Evolutionary conservation across 2,113 vertebrate genomes (phyloP).

Genomic region (Microtus pennsylvanicus): DNA sequence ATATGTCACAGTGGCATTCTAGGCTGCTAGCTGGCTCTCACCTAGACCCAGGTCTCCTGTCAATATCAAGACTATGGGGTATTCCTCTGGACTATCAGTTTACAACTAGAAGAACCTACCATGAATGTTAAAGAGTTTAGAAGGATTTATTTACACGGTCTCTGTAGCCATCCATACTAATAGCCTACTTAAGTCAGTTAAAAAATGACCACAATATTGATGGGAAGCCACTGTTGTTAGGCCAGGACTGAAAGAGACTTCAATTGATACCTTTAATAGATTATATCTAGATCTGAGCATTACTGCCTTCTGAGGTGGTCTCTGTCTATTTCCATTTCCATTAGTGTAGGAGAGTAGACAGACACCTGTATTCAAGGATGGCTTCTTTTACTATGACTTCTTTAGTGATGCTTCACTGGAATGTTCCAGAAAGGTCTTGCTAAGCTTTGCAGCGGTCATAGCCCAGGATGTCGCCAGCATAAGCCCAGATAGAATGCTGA

Average conservation of each 20-base stretch:
- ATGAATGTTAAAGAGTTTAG: background rate
- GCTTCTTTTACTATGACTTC: background rate
- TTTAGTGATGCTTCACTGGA: background rate
- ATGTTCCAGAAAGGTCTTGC: background rate
- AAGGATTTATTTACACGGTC: background rate
- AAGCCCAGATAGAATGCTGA: background rate
- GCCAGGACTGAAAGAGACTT: background rate
- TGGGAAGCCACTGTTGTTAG: background rate
- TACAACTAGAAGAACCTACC: background rate
- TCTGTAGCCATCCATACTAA: background rate
- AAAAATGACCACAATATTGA: background rate
- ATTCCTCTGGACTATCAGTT: background rate
- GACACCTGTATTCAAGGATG: background rate
- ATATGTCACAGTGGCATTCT: background rate
- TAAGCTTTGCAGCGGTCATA: background rate
- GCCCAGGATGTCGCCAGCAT: background rate
- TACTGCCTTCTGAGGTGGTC: background rate
- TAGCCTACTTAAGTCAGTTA: background rate
- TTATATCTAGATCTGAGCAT: background rate
- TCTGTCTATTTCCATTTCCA: background rate
- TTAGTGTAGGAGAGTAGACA: background rate
- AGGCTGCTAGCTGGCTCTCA: constrained; percentile 15
- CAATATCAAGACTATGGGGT: background rate
- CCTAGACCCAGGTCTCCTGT: background rate
- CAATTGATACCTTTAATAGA: background rate